These are phyloP conservation scores for Myiozetetes cayanensis DNA, from an alignment of 2,113 vertebrate species.

Conservation along the genomic window DNA sequence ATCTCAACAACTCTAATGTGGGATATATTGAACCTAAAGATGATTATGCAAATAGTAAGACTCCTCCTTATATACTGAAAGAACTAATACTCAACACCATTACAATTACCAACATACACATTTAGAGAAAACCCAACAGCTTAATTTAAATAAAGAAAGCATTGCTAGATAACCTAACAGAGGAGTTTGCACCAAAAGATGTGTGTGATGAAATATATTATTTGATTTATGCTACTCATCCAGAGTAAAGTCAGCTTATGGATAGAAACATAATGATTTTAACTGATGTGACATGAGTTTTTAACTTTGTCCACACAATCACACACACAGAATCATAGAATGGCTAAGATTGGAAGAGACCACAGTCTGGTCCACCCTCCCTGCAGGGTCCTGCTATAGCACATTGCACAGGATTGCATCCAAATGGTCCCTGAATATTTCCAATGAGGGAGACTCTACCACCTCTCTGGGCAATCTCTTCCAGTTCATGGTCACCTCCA, in stretches of 20 bases:
- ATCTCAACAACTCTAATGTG: background rate
- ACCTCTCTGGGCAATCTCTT: background rate
- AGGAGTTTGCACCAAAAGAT: background rate
- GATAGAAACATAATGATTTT: background rate
- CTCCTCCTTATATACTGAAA: background rate
- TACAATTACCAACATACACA: background rate
- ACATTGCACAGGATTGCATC: background rate
- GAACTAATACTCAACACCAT: background rate
- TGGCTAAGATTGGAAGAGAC: background rate
- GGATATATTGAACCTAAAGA: background rate
- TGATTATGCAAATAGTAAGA: background rate
- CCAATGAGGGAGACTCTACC: background rate
- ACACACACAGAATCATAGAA: background rate
- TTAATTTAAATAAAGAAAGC: background rate
- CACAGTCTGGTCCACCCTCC: background rate
- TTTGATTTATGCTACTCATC: background rate
- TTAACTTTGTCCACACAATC: background rate
- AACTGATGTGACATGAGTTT: background rate
- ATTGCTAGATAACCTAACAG: background rate
- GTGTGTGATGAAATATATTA: fast-evolving
- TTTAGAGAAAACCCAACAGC: background rate
- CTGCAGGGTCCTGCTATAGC: background rate
- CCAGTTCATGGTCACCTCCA: too few species aligned
- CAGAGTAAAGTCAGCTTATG: background rate
- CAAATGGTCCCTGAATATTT: background rate